Percentiles rank a stretch among this genome's conserved stretches.
These are phyloP conservation scores for Prietella phreatophila DNA, from an alignment of 2,113 vertebrate genomes.

Conservation along the genomic window DNA sequence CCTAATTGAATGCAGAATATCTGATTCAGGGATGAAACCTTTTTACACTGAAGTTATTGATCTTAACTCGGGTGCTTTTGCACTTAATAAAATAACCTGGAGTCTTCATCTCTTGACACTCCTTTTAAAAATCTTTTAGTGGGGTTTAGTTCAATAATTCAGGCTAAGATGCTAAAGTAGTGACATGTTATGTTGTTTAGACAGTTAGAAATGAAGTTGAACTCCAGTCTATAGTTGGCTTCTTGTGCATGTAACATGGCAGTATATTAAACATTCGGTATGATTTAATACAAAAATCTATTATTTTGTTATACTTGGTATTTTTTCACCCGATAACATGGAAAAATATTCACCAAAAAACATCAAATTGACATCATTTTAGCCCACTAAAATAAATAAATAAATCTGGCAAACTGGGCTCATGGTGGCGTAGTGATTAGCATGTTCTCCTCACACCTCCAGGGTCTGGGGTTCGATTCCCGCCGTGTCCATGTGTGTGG, in stretches of 20 bases:
- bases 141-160: background rate
- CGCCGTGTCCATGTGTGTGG: too few relatives aligned
- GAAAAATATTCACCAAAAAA: too few relatives aligned
- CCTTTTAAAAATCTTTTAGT: background rate
- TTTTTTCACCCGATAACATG: background rate
- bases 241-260: background rate
- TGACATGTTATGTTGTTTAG: background rate
- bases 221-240: background rate
- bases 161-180: background rate
- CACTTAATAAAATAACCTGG: conserved; percentile 12
- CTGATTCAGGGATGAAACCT: background rate
- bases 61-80: conserved; percentile 1
- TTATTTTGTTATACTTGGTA: background rate
- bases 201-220: background rate
- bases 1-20: background rate
- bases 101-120: background rate
- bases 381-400: background rate
- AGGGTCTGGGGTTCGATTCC: too few relatives aligned
- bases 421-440: too few relatives aligned
- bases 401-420: background rate
- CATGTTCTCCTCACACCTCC: too few relatives aligned
- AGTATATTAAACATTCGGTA: conserved; percentile 10
- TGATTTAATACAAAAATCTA: background rate
- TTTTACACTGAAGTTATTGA: background rate
- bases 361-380: background rate